Evolutionary conservation across 2,113 vertebrate genomes (phyloP), one percentile per base, ranked within the genome.

Genomic region (Orthochromis malagaraziensis): DNA sequence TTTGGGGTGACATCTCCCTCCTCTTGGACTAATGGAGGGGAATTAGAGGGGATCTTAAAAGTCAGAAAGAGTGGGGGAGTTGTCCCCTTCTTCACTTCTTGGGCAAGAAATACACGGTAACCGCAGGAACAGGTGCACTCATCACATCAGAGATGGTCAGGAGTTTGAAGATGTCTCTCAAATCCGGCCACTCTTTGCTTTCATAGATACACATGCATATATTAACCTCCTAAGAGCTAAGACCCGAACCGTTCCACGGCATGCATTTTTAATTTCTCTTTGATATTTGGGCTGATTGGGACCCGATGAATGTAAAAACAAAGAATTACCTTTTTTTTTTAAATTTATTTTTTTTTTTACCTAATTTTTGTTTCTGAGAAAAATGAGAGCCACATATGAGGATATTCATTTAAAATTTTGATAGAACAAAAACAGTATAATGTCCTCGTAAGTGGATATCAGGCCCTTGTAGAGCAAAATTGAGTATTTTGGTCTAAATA

Each of bases 1-100:
- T 97, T 97, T 95, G 93, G 94, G 93, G 87, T 96, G 96, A 97
- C 96, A 96, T 94, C 89, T 87, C 91, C 94, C 93, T 95, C 95
- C 95, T 94, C 94, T 87, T 87, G 92, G 89, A 91, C 94, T 95
- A 95, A 95, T 96, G 94, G 93, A 94, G 81, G 92, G 81, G 92
- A 96, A 95, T 96, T 95, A 96, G 95, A 95, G 88, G 84, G 93
- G 94, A 93, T 94, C 92, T 93, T 93, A 92, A 92, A 93, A 90
- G 89, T 89, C 87, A 85, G 53, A 89, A 88, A 87, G 88, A 90
- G 83, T 7, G 26, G 57, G 63, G 26, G 70, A 40, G 68, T 60
- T 77, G 82, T 63, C 53, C 21, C 3, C 45, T 87, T 91, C 63
- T 80, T 85, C 40, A 84, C 87, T 93, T 94, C 60, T 87, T 87